phyloP scores from a whole-genome alignment of 2,797 vertebrate genomes.

The Diceros bicornis region DNA sequence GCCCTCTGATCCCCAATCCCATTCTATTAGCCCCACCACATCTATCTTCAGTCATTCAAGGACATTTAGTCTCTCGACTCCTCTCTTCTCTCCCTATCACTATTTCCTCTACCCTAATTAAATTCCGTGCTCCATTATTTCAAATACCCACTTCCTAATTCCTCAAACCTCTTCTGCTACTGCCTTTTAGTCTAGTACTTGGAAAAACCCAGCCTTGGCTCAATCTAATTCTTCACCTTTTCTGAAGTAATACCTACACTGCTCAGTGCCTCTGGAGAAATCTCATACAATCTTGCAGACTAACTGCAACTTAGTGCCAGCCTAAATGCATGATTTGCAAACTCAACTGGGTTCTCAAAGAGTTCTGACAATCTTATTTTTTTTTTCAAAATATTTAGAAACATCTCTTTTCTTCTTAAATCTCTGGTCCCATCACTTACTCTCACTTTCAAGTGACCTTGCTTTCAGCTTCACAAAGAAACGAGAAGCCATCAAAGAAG shows the following conservation, averaged over 20 bases:
- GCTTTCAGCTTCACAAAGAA: slow-evolving; percentile 45
- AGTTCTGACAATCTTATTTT: neutral
- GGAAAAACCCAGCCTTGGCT: neutral
- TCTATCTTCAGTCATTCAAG: neutral
- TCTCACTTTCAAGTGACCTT: neutral
- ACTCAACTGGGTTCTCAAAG: neutral
- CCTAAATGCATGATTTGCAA: neutral
- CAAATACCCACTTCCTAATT: neutral
- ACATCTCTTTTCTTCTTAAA: slow-evolving; percentile 5
- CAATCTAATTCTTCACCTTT: neutral
- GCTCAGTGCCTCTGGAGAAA: neutral
- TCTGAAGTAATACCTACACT: neutral
- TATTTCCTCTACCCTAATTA: neutral
- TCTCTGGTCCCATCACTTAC: neutral
- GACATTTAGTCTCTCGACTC: neutral
- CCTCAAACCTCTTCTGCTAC: neutral
- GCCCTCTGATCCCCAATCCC: neutral
- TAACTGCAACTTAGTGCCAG: neutral
- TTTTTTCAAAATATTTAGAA: neutral
- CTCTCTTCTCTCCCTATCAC: neutral
- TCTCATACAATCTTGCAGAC: neutral
- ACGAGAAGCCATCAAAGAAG: neutral
- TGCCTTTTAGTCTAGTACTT: neutral
- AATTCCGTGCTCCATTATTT: slow-evolving; percentile 8
- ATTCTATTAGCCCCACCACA: neutral